Evolutionary conservation across 2,797 vertebrate genomes (phyloP).

Genomic region (Sebastiscus tertius): DNA sequence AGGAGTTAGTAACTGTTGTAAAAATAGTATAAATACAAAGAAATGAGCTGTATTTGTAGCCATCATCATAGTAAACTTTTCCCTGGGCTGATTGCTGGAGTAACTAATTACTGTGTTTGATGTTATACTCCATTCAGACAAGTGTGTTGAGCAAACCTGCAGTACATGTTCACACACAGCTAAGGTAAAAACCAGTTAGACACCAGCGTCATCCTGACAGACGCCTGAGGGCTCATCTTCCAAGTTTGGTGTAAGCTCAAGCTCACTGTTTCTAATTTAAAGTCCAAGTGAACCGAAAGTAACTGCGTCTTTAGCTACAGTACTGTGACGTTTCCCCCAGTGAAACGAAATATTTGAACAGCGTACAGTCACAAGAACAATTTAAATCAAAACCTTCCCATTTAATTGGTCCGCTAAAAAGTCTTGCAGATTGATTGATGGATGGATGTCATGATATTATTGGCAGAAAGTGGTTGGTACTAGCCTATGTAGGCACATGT

Average conservation of each 20-base stretch:
- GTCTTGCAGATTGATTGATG: too few relatives aligned
- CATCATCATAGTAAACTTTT: not conserved
- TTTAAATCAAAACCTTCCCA: too few relatives aligned
- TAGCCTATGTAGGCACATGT: rapidly evolving
- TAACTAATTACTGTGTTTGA: not conserved
- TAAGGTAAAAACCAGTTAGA: constrained; percentile 8
- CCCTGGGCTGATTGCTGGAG: not conserved
- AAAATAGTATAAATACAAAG: too few relatives aligned
- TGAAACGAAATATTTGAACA: too few relatives aligned
- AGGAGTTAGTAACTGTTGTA: too few relatives aligned
- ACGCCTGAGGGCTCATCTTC: not conserved
- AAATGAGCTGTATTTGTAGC: too few relatives aligned
- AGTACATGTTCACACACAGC: constrained; percentile 11
- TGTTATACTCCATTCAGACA: not conserved
- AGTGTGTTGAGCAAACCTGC: constrained; percentile 1
- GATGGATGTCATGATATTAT: too few relatives aligned
- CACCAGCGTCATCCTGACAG: not conserved
- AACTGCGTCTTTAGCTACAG: too few relatives aligned
- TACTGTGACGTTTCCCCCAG: too few relatives aligned
- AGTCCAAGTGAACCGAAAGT: too few relatives aligned
- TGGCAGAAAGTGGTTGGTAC: rapidly evolving
- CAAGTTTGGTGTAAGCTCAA: not conserved
- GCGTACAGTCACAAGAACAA: too few relatives aligned
- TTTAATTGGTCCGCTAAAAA: too few relatives aligned
- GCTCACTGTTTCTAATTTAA: not conserved